phyloP scores from a whole-genome alignment of 2,797 vertebrate species.

The Schizothorax lantsangensis region DNA sequence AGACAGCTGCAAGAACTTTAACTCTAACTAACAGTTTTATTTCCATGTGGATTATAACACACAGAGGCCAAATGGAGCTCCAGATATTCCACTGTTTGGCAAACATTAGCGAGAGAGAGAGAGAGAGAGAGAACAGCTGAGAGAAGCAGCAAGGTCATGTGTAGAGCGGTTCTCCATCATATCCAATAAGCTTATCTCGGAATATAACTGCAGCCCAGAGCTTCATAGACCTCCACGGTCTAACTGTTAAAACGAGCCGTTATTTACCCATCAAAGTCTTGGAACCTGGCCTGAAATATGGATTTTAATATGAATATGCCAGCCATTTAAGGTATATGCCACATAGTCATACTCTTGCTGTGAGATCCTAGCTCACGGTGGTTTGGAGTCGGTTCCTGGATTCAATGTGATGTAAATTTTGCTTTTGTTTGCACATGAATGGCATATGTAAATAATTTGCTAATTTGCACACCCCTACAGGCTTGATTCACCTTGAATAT shows the following conservation, averaged over 20 bases:
- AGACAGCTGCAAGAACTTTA: constrained; percentile 49
- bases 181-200: constrained; percentile 41
- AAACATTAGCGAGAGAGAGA: constrained; percentile 14
- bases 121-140: background rate
- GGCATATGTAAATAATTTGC: constrained; percentile 52
- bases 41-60: constrained; percentile 48
- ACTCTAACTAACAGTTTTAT: constrained; percentile 51
- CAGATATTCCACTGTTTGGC: constrained; percentile 31
- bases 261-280: constrained; percentile 48
- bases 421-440: constrained; percentile 48
- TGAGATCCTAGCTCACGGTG: constrained; percentile 26
- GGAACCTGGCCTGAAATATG: constrained; percentile 30
- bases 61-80: constrained; percentile 41
- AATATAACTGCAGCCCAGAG: constrained; percentile 43
- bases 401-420: constrained; percentile 44
- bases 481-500: constrained; percentile 38
- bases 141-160: constrained; percentile 38
- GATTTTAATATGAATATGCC: constrained; percentile 39
- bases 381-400: constrained; percentile 29
- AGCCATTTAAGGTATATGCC: constrained; percentile 9
- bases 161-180: constrained; percentile 38
- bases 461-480: constrained; percentile 46
- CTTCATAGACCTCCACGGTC: constrained; percentile 12
- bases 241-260: constrained; percentile 22
- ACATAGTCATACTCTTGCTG: background rate